Conservation (phyloP, 2,797 vertebrate genomes). For the Acanthurus tractus region DNA sequence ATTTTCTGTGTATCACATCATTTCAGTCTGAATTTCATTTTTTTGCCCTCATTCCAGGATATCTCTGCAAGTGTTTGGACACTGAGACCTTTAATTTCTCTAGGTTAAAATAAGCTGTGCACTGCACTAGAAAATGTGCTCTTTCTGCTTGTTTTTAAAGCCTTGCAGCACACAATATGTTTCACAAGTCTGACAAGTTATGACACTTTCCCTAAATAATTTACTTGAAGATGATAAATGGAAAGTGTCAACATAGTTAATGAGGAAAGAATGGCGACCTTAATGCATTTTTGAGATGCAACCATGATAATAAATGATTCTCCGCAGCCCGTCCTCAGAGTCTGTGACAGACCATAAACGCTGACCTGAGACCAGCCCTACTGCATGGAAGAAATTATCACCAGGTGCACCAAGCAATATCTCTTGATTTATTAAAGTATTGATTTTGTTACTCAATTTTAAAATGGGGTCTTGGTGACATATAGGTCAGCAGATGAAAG, state of each 20-base stretch:
- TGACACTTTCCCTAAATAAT: constrained; percentile 39
- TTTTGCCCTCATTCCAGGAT: constrained; percentile 1
- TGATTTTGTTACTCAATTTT: constrained; percentile 74
- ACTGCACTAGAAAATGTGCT: not conserved
- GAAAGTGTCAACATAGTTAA: constrained; percentile 50
- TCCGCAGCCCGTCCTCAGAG: constrained; percentile 7
- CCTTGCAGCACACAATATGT: constrained; percentile 22
- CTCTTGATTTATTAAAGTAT: constrained; percentile 76
- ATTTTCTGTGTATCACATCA: constrained; percentile 19
- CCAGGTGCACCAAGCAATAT: constrained; percentile 62
- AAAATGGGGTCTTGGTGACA: constrained; percentile 57
- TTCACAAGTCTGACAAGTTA: constrained; percentile 17
- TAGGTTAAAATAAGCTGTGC: not conserved
- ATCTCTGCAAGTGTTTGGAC: not conserved
- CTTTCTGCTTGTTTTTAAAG: not conserved
- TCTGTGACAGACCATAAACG: constrained; percentile 34
- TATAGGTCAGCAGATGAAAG: constrained; percentile 56
- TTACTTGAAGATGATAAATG: constrained; percentile 44
- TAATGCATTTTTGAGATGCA: constrained; percentile 54
- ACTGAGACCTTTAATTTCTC: constrained; percentile 16
- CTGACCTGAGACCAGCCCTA: constrained; percentile 51
- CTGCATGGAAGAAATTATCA: constrained; percentile 63
- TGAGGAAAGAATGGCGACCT: constrained; percentile 50
- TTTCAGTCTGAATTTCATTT: constrained; percentile 24
- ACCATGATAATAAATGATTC: constrained; percentile 54